These are phyloP conservation scores for Drosophila mimetica DNA, from an alignment of 2,888 invertebrate genomes.

Conservation along the genomic window DNA sequence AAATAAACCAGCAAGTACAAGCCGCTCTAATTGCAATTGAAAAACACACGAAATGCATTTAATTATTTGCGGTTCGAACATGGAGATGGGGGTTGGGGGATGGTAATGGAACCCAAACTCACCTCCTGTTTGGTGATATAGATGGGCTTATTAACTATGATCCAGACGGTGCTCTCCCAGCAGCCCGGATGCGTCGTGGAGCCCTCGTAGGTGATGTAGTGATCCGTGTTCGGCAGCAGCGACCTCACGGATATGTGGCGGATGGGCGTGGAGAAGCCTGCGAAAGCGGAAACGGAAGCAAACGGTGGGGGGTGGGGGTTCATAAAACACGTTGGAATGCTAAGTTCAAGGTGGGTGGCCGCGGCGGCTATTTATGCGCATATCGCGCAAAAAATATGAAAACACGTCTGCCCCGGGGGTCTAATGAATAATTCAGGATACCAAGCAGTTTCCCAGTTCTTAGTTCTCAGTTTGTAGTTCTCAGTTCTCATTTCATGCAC, in stretches of 20 bases:
- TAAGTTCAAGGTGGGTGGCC: conserved; percentile 44
- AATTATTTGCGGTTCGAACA: conserved; percentile 67
- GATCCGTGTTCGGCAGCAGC: conserved; percentile 94
- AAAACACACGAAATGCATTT: conserved; percentile 58
- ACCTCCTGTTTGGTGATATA: conserved; percentile 98
- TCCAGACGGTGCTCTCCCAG: conserved; percentile 99
- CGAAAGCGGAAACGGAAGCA: conserved; percentile 9
- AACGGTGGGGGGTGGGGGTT: too few species aligned
- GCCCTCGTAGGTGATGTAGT: conserved; percentile 99
- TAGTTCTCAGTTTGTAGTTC: conserved; percentile 1
- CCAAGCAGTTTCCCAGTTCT: not conserved
- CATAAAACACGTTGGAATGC: conserved; percentile 30
- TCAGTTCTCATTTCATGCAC: not conserved
- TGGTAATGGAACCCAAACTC: conserved; percentile 53
- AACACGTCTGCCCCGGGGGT: conserved; percentile 44
- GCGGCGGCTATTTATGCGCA: conserved; percentile 51
- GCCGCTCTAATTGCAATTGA: conserved; percentile 68
- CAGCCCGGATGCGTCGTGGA: conserved; percentile 99
- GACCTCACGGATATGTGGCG: conserved; percentile 93
- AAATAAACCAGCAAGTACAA: conserved; percentile 33
- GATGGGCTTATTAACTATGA: conserved; percentile 98
- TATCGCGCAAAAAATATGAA: conserved; percentile 48
- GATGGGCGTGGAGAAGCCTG: conserved; percentile 93
- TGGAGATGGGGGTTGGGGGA: not conserved
- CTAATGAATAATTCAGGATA: conserved; percentile 71